Conservation (phyloP, 2,113 vertebrate species). For the Corythornis madagascariensis region DNA sequence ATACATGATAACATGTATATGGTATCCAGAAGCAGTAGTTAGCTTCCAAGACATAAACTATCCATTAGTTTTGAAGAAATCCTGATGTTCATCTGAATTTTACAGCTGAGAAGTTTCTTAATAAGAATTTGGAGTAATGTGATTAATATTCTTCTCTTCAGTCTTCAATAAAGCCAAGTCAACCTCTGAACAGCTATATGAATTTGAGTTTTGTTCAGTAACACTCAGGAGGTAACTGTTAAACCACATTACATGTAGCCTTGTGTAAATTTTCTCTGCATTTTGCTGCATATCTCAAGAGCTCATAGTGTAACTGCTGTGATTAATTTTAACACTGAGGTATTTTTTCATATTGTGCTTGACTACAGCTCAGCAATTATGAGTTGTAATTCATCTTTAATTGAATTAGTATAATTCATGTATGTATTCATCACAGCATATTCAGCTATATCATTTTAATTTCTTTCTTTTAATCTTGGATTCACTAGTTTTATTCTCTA, state of each 20-base stretch:
- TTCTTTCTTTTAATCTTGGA: conserved; percentile 20
- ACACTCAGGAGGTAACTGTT: neutral
- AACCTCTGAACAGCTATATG: neutral
- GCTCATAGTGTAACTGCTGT: neutral
- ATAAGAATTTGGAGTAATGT: neutral
- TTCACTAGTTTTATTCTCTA: neutral
- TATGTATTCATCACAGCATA: neutral
- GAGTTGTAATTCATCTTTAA: neutral
- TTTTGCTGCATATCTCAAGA: neutral
- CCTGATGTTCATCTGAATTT: neutral
- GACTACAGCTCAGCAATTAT: neutral
- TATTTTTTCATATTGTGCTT: conserved; percentile 12
- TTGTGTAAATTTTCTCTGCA: neutral
- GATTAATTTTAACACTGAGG: neutral
- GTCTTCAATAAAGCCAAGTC: neutral
- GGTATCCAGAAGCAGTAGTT: neutral
- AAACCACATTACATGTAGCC: neutral
- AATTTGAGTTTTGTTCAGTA: neutral
- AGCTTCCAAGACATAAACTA: neutral
- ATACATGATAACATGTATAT: neutral
- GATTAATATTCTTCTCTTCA: neutral
- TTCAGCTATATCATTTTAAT: neutral
- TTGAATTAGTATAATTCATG: neutral
- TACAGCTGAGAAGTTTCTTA: neutral
- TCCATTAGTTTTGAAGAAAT: neutral